A percentile compares a stretch with the other conserved stretches of the same genome.
Evolutionary conservation across 2,113 vertebrate species (phyloP).

Genomic region (Jaculus jaculus): DNA sequence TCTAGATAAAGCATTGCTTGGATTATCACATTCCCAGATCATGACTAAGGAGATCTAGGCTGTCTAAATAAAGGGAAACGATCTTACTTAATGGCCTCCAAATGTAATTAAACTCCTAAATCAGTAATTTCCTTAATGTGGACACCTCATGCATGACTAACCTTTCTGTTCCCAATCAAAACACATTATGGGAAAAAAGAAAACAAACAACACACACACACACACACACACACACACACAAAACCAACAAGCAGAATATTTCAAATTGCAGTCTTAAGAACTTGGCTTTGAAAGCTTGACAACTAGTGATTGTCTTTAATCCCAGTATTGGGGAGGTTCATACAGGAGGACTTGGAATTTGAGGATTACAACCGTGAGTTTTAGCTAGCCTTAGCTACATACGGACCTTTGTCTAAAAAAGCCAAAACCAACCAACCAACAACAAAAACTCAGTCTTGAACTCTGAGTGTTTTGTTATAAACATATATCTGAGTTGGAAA

Average conservation of each 20-base stretch:
- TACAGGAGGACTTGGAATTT: not conserved
- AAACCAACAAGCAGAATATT: not conserved
- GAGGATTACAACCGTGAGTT: not conserved
- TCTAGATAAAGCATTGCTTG: slow-evolving; percentile 72
- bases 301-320: not conserved
- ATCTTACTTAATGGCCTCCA: slow-evolving; percentile 68
- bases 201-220: slow-evolving; percentile 36
- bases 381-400: not conserved
- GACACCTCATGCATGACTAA: slow-evolving; percentile 62
- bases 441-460: not conserved
- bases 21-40: slow-evolving; percentile 77
- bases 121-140: slow-evolving; percentile 74
- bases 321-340: not conserved
- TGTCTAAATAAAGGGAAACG: slow-evolving; percentile 79
- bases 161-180: slow-evolving; percentile 60
- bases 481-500: not conserved
- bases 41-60: slow-evolving; percentile 75
- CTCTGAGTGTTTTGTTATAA: not conserved
- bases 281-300: not conserved
- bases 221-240: too few relatives aligned
- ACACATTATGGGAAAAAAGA: slow-evolving; percentile 31
- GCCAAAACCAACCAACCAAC: not conserved
- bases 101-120: slow-evolving; percentile 72
- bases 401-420: not conserved
- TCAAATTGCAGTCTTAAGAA: not conserved